Base-by-base conservation (phyloP, 2,888 invertebrate species). In the Drosophila subsilvestris region DNA sequence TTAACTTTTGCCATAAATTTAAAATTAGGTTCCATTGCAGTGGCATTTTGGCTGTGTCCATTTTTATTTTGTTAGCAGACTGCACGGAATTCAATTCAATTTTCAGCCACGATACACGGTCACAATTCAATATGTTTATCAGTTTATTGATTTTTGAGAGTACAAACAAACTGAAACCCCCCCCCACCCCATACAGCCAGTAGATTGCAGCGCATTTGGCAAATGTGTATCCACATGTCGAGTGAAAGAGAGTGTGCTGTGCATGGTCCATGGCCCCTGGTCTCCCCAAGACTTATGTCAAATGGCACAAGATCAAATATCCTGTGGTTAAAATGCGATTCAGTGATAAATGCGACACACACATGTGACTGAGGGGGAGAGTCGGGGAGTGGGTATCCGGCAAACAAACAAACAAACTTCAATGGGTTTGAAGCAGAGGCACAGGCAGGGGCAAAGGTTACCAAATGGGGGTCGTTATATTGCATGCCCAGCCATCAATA, bases 281-380 rank as follows among this genome's bases (percentile, higher is more conserved):
- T 27, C 44, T 63, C 56, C 66, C 60, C 65, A 73, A 79, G 80
- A 77, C 86, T 80, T 74, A 71, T 85, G 82, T 85, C 85, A 81
- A 85, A 87, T 79, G 86, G 87, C 80, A 80, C 75, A 75, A 85
- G 86, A 84, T 87, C 87, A 87, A 86, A 87, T 87, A 87, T 86
- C 86, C 86, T 85, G 87, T 84, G 86, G 87, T 80, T 86, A 83
- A 78, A 86, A 83, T 83, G 76, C 86, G 79, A 86, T 85, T 86
- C 83, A 63, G 75, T 87, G 86, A 86, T 84, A 86, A 87, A 87
- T 87, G 81, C 74, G 80, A 75, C 76, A 83, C 75, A 81, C 73
- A 76, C 53, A 66, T 60, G 69, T 56, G 63, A 42, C 48, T 18
- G 22, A 17, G 4, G 27, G 44, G 48, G 42, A 14, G 4, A 29